These are phyloP conservation scores for Halictus rubicundus DNA, from an alignment of 1,140 invertebrate genomes.

Conservation along the genomic window DNA sequence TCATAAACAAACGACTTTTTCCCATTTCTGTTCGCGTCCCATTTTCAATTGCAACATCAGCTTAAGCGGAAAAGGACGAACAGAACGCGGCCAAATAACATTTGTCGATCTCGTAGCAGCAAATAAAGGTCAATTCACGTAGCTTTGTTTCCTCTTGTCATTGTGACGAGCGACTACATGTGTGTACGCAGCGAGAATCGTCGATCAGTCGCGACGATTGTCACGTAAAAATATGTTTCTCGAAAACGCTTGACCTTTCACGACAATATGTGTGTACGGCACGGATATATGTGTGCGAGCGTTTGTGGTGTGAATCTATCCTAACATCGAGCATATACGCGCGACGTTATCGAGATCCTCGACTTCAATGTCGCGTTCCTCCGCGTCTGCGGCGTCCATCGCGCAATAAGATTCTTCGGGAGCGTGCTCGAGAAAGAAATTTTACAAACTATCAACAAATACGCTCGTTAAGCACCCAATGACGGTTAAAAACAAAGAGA, in stretches of 20 bases:
- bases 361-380: slow-evolving; percentile 41
- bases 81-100: slow-evolving; percentile 24
- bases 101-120: slow-evolving; percentile 11
- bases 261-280: neutral
- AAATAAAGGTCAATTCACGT: slow-evolving; percentile 21
- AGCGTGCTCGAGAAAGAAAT: slow-evolving; percentile 36
- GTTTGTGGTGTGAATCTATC: neutral
- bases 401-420: slow-evolving; percentile 25
- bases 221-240: slow-evolving; percentile 40
- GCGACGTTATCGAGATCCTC: slow-evolving; percentile 46
- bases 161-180: slow-evolving; percentile 11
- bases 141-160: neutral
- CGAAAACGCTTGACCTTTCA: slow-evolving; percentile 27
- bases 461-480: no score
- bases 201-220: slow-evolving; percentile 20
- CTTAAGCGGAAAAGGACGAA: no score
- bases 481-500: no score
- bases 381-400: slow-evolving; percentile 26
- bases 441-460: neutral
- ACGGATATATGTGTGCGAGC: no score
- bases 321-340: slow-evolving; percentile 33
- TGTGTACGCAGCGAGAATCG: slow-evolving; percentile 15
- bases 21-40: no score
- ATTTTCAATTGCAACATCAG: no score
- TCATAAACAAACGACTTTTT: no score